Evolutionary conservation across 2,888 invertebrate species (phyloP).

Genomic region (Stenoptilia bipunctidactyla): DNA sequence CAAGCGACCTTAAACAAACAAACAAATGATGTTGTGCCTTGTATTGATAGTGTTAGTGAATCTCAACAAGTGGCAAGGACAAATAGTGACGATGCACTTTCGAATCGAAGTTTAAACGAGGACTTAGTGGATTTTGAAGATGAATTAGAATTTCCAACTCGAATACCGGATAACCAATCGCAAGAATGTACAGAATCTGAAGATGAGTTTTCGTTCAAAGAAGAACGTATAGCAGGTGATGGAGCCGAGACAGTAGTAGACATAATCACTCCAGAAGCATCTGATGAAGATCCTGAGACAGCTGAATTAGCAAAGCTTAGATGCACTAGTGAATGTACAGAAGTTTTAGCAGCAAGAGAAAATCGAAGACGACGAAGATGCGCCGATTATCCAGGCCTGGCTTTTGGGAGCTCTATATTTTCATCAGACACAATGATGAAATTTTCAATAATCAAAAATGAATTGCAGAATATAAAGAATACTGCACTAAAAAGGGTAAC

Average conservation of each 20-base stretch:
- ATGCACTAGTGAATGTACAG: conserved; percentile 90
- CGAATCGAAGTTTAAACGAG: conserved; percentile 52
- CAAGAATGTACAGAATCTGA: conserved; percentile 29
- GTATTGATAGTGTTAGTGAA: conserved; percentile 70
- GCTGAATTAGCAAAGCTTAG: conserved; percentile 87
- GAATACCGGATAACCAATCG: conserved; percentile 37
- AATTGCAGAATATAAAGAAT: conserved; percentile 97
- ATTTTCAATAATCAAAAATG: conserved; percentile 96
- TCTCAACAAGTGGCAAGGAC: conserved; percentile 69
- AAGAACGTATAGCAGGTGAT: conserved; percentile 55
- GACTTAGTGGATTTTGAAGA: conserved; percentile 47
- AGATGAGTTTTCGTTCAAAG: conserved; percentile 55
- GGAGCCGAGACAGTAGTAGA: conserved; percentile 59
- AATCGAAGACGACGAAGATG: conserved; percentile 82
- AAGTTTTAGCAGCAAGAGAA: conserved; percentile 89
- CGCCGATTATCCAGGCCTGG: conserved; percentile 92
- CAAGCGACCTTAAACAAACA: conserved; percentile 55
- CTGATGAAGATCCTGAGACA: conserved; percentile 81
- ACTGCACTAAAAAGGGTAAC: conserved; percentile 96
- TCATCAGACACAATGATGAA: conserved; percentile 98
- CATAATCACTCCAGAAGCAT: conserved; percentile 37
- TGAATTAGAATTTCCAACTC: conserved; percentile 48
- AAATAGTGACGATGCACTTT: conserved; percentile 70
- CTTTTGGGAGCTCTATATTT: conserved; percentile 92
- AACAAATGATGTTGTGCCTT: conserved; percentile 67